These are phyloP conservation scores for Xanthostigma xanthostigma DNA, from an alignment of 2,888 invertebrate species.

Conservation along the genomic window DNA sequence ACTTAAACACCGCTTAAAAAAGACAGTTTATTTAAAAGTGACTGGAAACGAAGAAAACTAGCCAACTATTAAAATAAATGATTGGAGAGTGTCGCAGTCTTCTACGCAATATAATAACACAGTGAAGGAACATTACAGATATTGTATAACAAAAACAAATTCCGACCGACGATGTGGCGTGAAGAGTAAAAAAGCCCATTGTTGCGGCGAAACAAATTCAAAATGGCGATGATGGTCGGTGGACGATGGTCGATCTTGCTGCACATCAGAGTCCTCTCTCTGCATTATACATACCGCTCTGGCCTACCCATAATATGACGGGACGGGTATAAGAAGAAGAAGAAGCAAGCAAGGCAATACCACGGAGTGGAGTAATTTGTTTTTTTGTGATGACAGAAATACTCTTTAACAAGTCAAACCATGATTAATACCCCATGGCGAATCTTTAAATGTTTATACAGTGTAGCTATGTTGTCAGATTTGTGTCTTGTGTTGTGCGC, in stretches of 20 bases:
- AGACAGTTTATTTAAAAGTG: too few relatives aligned
- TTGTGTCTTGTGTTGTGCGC: too few relatives aligned
- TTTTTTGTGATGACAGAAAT: constrained; percentile 26
- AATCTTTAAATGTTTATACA: constrained; percentile 12
- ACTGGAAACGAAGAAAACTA: too few relatives aligned
- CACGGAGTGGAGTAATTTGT: constrained; percentile 25
- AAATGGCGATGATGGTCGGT: constrained; percentile 20
- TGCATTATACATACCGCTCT: too few relatives aligned
- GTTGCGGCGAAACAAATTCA: constrained; percentile 26
- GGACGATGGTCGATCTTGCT: background rate
- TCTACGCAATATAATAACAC: too few relatives aligned
- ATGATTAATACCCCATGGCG: constrained; percentile 25
- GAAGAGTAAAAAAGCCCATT: constrained; percentile 14
- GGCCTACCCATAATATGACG: too few relatives aligned
- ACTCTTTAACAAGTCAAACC: constrained; percentile 23
- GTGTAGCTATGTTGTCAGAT: too few relatives aligned
- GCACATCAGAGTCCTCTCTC: too few relatives aligned
- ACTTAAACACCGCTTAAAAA: too few relatives aligned
- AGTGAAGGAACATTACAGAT: too few relatives aligned
- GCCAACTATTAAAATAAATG: too few relatives aligned
- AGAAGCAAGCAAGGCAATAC: constrained; percentile 7
- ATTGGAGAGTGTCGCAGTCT: too few relatives aligned
- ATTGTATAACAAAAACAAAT: background rate
- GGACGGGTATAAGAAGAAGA: background rate
- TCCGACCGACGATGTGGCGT: background rate